Conservation (phyloP, 2,797 vertebrate genomes). For the Dendrocincla tyrannina region DNA sequence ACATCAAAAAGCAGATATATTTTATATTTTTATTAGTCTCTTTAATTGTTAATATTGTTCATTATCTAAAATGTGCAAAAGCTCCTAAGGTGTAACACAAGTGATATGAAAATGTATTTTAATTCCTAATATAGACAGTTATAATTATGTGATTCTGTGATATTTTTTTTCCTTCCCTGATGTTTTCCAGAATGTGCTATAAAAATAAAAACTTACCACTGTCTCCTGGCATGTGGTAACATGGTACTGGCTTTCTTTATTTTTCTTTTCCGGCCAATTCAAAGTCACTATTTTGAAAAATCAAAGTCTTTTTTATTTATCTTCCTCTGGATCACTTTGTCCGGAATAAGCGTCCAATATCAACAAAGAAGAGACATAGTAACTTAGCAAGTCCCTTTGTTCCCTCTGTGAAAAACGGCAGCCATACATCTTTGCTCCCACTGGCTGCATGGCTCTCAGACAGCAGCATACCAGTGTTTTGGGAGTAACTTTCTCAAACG, state of each 20-base stretch:
- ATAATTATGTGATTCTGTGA: conserved; percentile 49
- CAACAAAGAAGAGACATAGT: conserved; percentile 27
- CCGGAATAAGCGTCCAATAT: conserved; percentile 31
- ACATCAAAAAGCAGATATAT: neutral
- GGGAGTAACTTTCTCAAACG: neutral
- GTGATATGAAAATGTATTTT: conserved; percentile 25
- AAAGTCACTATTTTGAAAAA: conserved; percentile 69
- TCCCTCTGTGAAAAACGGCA: neutral
- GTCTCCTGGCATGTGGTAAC: conserved; percentile 63
- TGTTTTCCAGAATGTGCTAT: conserved; percentile 66
- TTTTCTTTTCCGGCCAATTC: conserved; percentile 60
- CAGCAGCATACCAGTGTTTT: neutral
- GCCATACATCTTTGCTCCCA: neutral
- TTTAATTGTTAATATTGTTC: neutral
- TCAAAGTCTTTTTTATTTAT: conserved; percentile 60
- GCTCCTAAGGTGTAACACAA: neutral
- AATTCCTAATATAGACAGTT: conserved; percentile 42
- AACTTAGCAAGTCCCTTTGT: conserved; percentile 24
- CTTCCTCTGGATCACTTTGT: conserved; percentile 64
- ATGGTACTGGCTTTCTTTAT: conserved; percentile 60
- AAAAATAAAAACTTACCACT: conserved; percentile 69
- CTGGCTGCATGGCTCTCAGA: neutral
- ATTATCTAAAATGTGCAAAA: neutral
- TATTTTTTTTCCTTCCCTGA: conserved; percentile 39
- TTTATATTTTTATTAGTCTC: neutral